Percentiles rank a stretch among this genome's conserved stretches.
Conservation (phyloP, 2,888 invertebrate species). For the Mythimna albipuncta region DNA sequence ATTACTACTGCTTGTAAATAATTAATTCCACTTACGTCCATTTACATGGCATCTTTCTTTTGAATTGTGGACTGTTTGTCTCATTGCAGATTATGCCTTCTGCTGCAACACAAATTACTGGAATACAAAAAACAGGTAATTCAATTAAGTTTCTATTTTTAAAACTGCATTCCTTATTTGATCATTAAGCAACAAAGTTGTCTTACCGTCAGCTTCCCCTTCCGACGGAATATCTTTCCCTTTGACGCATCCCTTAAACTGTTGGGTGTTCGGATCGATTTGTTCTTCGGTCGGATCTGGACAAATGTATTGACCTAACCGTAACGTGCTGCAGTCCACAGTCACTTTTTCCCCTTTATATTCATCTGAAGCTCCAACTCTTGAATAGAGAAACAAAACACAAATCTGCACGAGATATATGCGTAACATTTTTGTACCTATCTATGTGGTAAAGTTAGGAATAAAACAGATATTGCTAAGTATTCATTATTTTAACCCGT, state of each 20-base stretch:
- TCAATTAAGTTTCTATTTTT: background rate
- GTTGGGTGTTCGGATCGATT: slow-evolving; percentile 97
- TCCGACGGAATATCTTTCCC: slow-evolving; percentile 90
- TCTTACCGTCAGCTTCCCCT: slow-evolving; percentile 94
- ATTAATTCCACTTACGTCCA: slow-evolving; percentile 95
- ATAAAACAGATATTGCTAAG: background rate
- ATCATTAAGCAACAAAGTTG: background rate
- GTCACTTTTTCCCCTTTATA: slow-evolving; percentile 76
- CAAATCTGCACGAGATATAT: slow-evolving; percentile 59
- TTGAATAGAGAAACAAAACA: slow-evolving; percentile 67
- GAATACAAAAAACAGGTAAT: slow-evolving; percentile 62
- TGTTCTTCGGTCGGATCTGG: slow-evolving; percentile 94
- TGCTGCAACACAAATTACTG: slow-evolving; percentile 95
- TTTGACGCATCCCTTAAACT: slow-evolving; percentile 94
- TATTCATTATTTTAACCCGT: slow-evolving; percentile 22
- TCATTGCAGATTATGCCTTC: slow-evolving; percentile 95
- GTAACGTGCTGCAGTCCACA: slow-evolving; percentile 93
- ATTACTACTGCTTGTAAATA: too few species aligned
- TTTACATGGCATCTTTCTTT: slow-evolving; percentile 96
- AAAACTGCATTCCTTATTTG: background rate
- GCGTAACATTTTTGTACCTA: slow-evolving; percentile 47
- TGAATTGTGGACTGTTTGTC: slow-evolving; percentile 95
- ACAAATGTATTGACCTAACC: slow-evolving; percentile 95
- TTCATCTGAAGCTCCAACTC: slow-evolving; percentile 78
- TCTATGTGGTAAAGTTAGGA: background rate